A percentile compares a stretch with the other conserved stretches of the same genome.
phyloP scores from a whole-genome alignment of 1,140 invertebrate species.

The Drosophila saltans region DNA sequence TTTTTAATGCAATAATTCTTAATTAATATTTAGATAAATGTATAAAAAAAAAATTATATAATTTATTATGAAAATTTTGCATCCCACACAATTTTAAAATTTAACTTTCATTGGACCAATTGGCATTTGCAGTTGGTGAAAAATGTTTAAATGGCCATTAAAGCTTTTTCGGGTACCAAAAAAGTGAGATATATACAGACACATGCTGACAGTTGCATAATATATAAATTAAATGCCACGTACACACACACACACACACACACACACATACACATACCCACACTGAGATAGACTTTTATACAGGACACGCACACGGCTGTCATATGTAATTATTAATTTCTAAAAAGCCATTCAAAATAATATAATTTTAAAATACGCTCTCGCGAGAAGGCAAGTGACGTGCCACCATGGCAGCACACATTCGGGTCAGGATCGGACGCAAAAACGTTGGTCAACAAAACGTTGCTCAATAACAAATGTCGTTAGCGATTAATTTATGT shows the following conservation, averaged over 20 bases:
- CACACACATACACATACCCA: conserved; percentile 3
- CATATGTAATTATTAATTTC: conserved; percentile 78
- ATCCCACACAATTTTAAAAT: background rate
- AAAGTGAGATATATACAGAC: background rate
- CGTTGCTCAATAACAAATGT: conserved; percentile 65
- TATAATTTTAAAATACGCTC: conserved; percentile 70
- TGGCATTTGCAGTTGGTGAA: conserved; percentile 13
- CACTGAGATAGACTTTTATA: background rate
- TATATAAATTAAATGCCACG: conserved; percentile 74
- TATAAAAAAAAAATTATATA: background rate
- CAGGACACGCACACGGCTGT: conserved; percentile 36
- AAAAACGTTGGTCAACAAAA: conserved; percentile 34
- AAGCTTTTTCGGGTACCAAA: conserved; percentile 24
- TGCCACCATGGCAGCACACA: conserved; percentile 21
- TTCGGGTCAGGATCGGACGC: background rate
- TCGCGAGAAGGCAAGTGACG: conserved; percentile 45
- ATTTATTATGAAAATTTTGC: too few species aligned
- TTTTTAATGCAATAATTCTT: too few species aligned
- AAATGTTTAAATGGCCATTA: conserved; percentile 37
- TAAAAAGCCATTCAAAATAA: conserved; percentile 80
- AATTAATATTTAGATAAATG: background rate
- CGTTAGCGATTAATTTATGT: conserved; percentile 73
- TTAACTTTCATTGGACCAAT: conserved; percentile 26
- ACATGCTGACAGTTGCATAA: conserved; percentile 42
- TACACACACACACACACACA: conserved; percentile 22